These are phyloP conservation scores for Albula glossodonta DNA, from an alignment of 2,113 vertebrate species.

Conservation along the genomic window DNA sequence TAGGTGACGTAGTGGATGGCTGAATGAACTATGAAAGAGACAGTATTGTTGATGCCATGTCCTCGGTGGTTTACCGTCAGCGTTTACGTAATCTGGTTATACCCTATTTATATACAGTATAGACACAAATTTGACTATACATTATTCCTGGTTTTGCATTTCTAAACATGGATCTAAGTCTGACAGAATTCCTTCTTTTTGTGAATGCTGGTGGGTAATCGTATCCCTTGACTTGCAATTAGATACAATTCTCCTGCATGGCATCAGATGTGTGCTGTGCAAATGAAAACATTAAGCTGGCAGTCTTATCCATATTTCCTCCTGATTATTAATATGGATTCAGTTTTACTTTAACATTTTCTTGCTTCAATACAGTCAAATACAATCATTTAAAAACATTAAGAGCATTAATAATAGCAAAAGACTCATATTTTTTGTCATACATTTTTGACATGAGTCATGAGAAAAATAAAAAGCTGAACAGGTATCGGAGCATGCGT, in stretches of 20 bases:
- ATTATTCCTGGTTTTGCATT: neutral
- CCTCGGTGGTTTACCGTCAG: neutral
- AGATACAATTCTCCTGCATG: neutral
- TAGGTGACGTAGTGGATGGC: neutral
- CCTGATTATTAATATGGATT: too few species aligned
- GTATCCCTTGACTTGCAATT: neutral
- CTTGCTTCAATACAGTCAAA: neutral
- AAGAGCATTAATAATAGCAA: too few species aligned
- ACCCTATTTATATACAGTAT: neutral
- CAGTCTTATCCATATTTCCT: too few species aligned
- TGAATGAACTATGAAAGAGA: neutral
- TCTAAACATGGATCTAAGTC: neutral
- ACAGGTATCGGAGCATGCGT: too few species aligned
- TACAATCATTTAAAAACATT: neutral
- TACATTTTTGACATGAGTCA: too few species aligned
- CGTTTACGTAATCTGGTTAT: neutral
- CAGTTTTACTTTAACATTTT: neutral
- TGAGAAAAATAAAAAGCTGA: too few species aligned
- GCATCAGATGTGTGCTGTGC: too few species aligned
- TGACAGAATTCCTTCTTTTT: neutral
- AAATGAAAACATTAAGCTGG: too few species aligned
- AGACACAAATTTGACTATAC: neutral
- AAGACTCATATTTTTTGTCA: too few species aligned
- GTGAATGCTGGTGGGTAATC: neutral
- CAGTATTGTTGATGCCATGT: neutral